Percentiles rank a stretch among this genome's conserved stretches.
These are phyloP conservation scores for Drosophila melanosoma DNA, from an alignment of 2,888 invertebrate species.

Conservation along the genomic window DNA sequence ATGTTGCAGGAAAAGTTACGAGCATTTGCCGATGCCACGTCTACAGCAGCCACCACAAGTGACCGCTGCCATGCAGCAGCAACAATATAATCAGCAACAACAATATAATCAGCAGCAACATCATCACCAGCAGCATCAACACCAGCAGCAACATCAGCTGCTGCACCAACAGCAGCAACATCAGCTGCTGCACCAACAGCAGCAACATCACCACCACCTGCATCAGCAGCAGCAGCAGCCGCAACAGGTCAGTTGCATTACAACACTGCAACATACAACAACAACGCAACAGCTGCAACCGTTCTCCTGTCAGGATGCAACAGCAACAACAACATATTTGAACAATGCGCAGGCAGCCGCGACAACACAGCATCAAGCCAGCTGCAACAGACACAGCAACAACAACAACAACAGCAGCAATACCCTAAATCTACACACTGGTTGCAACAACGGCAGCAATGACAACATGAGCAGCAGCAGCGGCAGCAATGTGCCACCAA, in stretches of 20 bases:
- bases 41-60: constrained; percentile 58
- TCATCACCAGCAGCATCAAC: constrained; percentile 48
- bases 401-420: constrained; percentile 3
- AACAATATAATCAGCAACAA: constrained; percentile 25
- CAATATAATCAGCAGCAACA: constrained; percentile 36
- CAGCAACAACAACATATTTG: constrained; percentile 26
- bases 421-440: not conserved
- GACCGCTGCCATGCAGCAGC: constrained; percentile 38
- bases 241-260: constrained; percentile 59
- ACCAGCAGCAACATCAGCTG: constrained; percentile 18
- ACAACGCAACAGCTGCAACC: constrained; percentile 54
- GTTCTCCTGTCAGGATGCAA: constrained; percentile 20
- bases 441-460: constrained; percentile 27
- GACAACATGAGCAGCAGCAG: not conserved
- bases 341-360: constrained; percentile 25
- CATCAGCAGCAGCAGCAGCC: constrained; percentile 55
- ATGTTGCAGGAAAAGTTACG: constrained; percentile 59
- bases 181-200: constrained; percentile 37
- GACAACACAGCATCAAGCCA: constrained; percentile 24
- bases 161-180: constrained; percentile 34
- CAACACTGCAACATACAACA: constrained; percentile 66
- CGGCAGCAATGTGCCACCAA: constrained; percentile 42
- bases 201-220: constrained; percentile 15
- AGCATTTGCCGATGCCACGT: constrained; percentile 69
- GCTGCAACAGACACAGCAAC: constrained; percentile 30